phyloP scores from a whole-genome alignment of 2,113 vertebrate species.

The Pterocles gutturalis region DNA sequence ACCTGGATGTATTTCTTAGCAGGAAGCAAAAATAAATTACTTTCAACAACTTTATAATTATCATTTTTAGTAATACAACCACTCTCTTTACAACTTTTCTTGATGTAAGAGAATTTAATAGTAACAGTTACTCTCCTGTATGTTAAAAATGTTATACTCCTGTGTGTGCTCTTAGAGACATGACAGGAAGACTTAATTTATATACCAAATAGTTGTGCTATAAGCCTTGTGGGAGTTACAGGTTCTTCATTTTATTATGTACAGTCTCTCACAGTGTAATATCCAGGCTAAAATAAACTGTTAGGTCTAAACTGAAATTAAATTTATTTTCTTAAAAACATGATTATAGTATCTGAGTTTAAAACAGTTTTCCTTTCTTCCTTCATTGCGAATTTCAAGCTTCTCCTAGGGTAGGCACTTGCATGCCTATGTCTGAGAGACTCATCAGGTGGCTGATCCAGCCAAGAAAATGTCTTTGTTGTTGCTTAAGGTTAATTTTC shows the following conservation, averaged over 20 bases:
- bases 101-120: neutral
- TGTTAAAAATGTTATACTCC: neutral
- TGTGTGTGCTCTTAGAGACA: neutral
- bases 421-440: neutral
- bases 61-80: neutral
- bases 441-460: neutral
- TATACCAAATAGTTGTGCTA: neutral
- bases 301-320: neutral
- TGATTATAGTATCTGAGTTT: neutral
- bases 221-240: neutral
- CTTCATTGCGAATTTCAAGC: neutral
- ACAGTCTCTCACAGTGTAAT: neutral
- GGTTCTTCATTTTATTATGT: neutral
- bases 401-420: neutral
- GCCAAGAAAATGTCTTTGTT: neutral
- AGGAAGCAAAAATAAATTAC: neutral
- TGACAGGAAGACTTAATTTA: neutral
- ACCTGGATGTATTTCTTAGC: neutral
- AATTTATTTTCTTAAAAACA: neutral
- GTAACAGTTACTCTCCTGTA: neutral
- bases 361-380: neutral
- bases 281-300: neutral
- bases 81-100: neutral
- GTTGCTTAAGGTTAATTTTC: constrained; percentile 16
- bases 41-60: neutral